phyloP scores from a whole-genome alignment of 37 sponge, comb jelly and placozoan species.

The Crambe crambe region DNA sequence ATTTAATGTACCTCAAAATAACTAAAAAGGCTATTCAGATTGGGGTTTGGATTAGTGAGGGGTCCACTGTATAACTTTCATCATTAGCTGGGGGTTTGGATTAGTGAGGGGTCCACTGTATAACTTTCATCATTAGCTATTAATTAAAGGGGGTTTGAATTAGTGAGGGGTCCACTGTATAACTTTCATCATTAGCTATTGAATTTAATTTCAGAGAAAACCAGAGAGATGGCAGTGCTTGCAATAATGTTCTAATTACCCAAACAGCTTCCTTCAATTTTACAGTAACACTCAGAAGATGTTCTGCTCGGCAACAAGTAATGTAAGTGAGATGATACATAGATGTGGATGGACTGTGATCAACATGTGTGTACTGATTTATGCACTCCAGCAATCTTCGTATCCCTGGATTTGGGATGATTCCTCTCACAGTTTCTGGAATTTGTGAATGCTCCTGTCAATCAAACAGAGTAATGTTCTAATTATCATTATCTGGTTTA shows the following conservation, averaged over 20 bases:
- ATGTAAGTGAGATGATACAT: neutral
- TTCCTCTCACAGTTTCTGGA: constrained; percentile 13
- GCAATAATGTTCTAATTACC: neutral
- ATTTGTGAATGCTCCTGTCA: constrained; percentile 54
- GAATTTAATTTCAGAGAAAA: neutral
- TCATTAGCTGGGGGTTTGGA: too few species aligned
- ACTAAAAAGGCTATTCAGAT: too few species aligned
- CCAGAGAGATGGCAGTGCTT: neutral
- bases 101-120: too few species aligned
- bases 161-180: too few species aligned
- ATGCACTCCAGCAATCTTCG: constrained; percentile 12
- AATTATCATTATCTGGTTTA: neutral
- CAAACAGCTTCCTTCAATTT: constrained; percentile 1
- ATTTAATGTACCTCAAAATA: too few species aligned
- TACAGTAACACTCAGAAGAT: neutral
- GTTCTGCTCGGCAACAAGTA: neutral
- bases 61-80: too few species aligned
- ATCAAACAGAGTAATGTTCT: neutral
- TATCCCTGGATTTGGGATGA: constrained; percentile 47
- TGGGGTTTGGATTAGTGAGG: too few species aligned
- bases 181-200: too few species aligned
- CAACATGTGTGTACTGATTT: neutral
- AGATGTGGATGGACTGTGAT: neutral
- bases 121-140: too few species aligned
- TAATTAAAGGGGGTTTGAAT: too few species aligned